A percentile compares a stretch with the other conserved stretches of the same genome.
phyloP scores from a whole-genome alignment of 2,797 vertebrate species.

The Anguilla pacifica region DNA sequence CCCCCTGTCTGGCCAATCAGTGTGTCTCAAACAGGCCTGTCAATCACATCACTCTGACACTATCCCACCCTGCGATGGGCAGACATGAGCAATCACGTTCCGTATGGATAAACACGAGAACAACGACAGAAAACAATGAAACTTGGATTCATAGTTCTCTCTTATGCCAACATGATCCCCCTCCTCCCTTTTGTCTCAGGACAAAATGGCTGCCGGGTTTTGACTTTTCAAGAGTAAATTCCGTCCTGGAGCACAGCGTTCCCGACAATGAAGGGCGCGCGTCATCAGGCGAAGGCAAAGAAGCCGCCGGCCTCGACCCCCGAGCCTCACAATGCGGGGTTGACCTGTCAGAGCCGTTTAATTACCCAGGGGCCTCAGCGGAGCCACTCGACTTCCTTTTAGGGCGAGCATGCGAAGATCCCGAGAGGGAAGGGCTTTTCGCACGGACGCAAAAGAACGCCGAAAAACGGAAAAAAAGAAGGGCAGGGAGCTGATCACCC shows the following conservation, averaged over 20 bases:
- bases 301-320: conserved; percentile 15
- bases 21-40: not conserved
- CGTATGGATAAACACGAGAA: not conserved
- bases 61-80: not conserved
- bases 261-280: not conserved
- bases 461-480: not conserved
- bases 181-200: not conserved
- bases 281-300: not conserved
- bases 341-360: conserved; percentile 24
- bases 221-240: not conserved
- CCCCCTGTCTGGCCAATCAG: not conserved
- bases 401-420: not conserved
- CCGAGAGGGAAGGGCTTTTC: not conserved
- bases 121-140: not conserved
- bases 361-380: conserved; percentile 19
- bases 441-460: not conserved
- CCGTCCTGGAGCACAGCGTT: not conserved
- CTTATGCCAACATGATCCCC: not conserved
- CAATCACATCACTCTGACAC: not conserved
- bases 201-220: not conserved
- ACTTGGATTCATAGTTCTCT: not conserved
- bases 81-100: not conserved
- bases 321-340: not conserved
- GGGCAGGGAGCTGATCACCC: not conserved
- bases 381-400: conserved; percentile 10